phyloP scores from a whole-genome alignment of 1,140 invertebrate species.

The Drosophila hydei region DNA sequence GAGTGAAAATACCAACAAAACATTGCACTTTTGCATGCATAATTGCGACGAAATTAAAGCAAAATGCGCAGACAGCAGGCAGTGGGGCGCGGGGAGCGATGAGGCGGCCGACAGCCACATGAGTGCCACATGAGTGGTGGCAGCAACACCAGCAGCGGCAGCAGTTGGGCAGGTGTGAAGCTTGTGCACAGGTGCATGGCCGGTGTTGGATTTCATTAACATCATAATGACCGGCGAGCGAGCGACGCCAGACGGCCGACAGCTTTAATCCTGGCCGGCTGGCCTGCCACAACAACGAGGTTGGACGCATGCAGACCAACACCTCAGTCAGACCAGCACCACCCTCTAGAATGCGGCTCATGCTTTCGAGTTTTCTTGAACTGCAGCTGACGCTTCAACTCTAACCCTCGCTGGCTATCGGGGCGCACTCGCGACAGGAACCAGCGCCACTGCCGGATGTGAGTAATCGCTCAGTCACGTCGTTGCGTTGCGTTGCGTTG shows the following conservation, averaged over 20 bases:
- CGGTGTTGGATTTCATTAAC: conserved; percentile 80
- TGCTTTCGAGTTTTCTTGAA: conserved; percentile 6
- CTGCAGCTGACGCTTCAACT: conserved; percentile 5
- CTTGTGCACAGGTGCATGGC: conserved; percentile 68
- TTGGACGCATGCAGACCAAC: conserved; percentile 20
- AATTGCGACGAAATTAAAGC: conserved; percentile 79
- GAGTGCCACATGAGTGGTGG: conserved; percentile 35
- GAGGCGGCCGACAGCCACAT: conserved; percentile 57
- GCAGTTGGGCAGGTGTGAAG: conserved; percentile 64
- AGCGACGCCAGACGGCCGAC: conserved; percentile 37
- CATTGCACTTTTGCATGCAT: conserved; percentile 80
- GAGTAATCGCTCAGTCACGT: conserved; percentile 79
- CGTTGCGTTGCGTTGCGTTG: conserved; percentile 25
- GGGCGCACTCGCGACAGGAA: conserved; percentile 72
- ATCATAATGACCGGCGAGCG: conserved; percentile 71
- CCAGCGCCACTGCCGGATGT: conserved; percentile 70
- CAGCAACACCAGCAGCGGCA: background rate
- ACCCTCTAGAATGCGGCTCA: background rate
- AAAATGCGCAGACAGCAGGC: conserved; percentile 57
- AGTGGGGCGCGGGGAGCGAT: conserved; percentile 9
- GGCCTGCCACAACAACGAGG: conserved; percentile 20
- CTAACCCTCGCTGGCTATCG: conserved; percentile 52
- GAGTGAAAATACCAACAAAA: conserved; percentile 64
- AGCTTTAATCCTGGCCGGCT: conserved; percentile 65
- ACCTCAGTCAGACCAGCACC: background rate